Evolutionary conservation across 2,113 vertebrate species (phyloP), one percentile per base, ranked within the genome.

Genomic region (Anarrhichthys ocellatus): DNA sequence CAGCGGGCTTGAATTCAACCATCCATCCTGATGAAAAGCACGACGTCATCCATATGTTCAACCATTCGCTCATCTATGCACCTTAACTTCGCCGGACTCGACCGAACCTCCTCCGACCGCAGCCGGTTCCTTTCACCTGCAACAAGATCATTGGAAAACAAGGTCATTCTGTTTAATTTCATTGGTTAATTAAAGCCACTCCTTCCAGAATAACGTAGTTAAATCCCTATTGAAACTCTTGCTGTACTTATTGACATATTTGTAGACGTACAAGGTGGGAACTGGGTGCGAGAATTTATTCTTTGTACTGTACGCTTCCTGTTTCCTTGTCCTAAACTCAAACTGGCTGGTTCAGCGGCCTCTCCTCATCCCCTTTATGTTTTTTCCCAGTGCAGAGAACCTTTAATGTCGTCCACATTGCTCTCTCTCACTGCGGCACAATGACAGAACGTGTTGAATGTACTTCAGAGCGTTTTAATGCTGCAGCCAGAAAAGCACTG

Each of bases 371-470:
- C 1, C 4, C 6, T 44, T 11, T 61, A 10, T 48, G 18, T 34
- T 14, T 15, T 8, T 14, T 11, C 42, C 13, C 61, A 22, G 11
- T 15, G 24, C 22, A n/a, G 9, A 9, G 4, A 0, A 11, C 65
- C 44, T 77, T 52, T 34, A 24, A 44, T 1, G 59, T 84, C 85
- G 86, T 88, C 81, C 79, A 11, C n/a, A 3, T 62, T 22, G 34
- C 68, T 64, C 32, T 27, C n/a, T 18, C 11, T 69, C 24, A 27
- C 69, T 78, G 71, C 32, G 48, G 50, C 83, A 44, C 63, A 48
- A 38, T 7, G 22, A 48, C 69, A 72, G 15, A 72, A n/a, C 8
- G 1, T 50, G 34, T 11, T 87, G 77, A 81, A 89, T 83, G 82
- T 77, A 78, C 44, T 36, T 54, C 44, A 7, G 50, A 7, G 50